Percentiles rank a stretch among this genome's conserved stretches.
Evolutionary conservation across 2,113 vertebrate species (phyloP).

Genomic region (Callospermophilus lateralis): DNA sequence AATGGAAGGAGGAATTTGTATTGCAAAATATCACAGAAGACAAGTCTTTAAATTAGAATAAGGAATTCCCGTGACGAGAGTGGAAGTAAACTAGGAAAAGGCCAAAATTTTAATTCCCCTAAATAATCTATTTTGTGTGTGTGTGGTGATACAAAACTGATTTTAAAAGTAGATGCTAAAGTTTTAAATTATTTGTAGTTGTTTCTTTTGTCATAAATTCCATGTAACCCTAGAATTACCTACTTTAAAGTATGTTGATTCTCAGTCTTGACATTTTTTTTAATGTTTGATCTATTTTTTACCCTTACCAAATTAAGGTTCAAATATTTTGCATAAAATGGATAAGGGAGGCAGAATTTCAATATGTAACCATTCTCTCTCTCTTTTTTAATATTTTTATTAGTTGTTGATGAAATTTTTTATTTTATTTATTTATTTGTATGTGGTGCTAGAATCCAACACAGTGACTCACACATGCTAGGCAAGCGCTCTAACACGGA

Average conservation of each 20-base stretch:
- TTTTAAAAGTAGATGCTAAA: not conserved
- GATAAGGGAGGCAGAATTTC: not conserved
- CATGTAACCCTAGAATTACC: not conserved
- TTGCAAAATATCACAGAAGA: not conserved
- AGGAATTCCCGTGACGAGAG: not conserved
- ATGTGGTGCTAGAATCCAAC: no score
- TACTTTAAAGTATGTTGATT: not conserved
- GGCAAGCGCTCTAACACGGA: no score
- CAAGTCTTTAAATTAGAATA: not conserved
- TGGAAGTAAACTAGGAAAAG: not conserved
- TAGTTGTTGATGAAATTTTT: no score
- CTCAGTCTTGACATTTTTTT: not conserved
- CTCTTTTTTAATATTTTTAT: no score
- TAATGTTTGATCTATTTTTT: not conserved
- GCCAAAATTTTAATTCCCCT: not conserved
- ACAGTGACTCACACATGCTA: no score
- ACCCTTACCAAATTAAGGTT: not conserved
- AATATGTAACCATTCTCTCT: not conserved
- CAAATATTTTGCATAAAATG: not conserved
- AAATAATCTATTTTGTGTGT: not conserved
- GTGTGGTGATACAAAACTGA: not conserved
- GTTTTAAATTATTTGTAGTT: not conserved
- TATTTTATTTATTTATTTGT: no score
- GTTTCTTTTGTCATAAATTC: not conserved
- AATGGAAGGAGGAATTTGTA: not conserved